These are phyloP conservation scores for Bradypodion pumilum DNA, from an alignment of 2,797 vertebrate genomes.

Conservation along the genomic window DNA sequence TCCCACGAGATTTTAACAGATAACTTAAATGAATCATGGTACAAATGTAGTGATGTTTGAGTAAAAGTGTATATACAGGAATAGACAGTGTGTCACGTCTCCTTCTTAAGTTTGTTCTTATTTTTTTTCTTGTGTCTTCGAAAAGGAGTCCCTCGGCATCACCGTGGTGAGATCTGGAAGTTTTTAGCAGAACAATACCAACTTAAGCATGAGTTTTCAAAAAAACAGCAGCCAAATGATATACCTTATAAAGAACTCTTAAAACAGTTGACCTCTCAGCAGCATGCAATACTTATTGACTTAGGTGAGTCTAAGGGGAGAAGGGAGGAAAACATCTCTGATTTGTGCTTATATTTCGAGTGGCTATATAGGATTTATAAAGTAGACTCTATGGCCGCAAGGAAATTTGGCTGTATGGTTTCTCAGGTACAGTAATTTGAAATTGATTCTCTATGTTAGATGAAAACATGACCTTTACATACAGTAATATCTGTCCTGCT, in stretches of 20 bases:
- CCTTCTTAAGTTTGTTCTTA: background rate
- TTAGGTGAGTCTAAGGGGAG: slow-evolving; percentile 80
- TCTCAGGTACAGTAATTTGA: background rate
- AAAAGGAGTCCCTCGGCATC: slow-evolving; percentile 92
- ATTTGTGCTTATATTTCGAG: background rate
- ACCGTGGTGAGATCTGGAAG: slow-evolving; percentile 97
- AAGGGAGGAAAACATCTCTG: background rate
- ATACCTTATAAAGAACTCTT: slow-evolving; percentile 93
- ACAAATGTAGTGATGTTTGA: background rate
- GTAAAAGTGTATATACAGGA: background rate
- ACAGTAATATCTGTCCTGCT: background rate
- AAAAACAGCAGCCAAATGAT: slow-evolving; percentile 82
- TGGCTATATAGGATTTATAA: background rate
- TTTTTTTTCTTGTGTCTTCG: background rate
- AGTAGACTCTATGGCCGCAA: slow-evolving; percentile 15
- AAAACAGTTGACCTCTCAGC: slow-evolving; percentile 94
- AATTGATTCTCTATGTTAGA: slow-evolving; percentile 13
- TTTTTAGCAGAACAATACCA: slow-evolving; percentile 92
- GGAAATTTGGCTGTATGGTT: background rate
- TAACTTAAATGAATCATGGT: background rate
- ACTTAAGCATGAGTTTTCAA: slow-evolving; percentile 83
- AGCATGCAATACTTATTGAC: slow-evolving; percentile 97
- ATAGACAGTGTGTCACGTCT: no score
- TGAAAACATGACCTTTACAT: background rate
- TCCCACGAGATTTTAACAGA: no score